Base-by-base conservation (phyloP, 2,888 invertebrate species). In the Drosophila bunnanda region DNA sequence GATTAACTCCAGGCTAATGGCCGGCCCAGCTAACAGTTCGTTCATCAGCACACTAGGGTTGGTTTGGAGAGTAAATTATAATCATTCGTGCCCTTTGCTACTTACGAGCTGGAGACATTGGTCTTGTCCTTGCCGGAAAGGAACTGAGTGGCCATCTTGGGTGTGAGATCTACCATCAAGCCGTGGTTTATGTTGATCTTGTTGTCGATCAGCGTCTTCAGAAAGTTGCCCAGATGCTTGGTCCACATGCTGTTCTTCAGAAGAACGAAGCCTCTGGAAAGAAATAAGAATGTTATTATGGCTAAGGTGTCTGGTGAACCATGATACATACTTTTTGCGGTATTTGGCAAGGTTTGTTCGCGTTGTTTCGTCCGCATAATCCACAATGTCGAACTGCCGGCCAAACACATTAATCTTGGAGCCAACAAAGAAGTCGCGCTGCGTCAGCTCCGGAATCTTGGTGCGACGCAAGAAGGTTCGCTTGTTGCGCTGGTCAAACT, bases 331-430 rank as follows among this genome's bases (percentile, higher is more conserved):
- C 96, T 95, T 94, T 92, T 96, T 94, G 85, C 95, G 94, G 82
- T 94, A 93, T 89, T 94, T 94, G 48, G 93, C 94, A 87, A 92
- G 75, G n/a, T 76, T 81, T 39, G 81, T 85, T 54, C 93, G 94
- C 0, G 97, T 97, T 39, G 93, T 91, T 73, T 94, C 94, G 91
- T 96, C 96, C 0, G 95, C 96, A 91, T 95, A 96, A 90, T 95
- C 95, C 5, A 94, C 93, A 41, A 97, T 95, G 91, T 95, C 95
- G 36, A 97, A 94, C 76, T 95, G 94, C 34, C 97, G 93, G 0
- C 96, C 96, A 85, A 96, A 95, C 81, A 97, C 94, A 71, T 94
- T 94, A 4, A 96, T 92, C 44, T 95, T 95, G 64, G 95, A 95
- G 0, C 96, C 96, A 56, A 96, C 94, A 88, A 95, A 96, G 91